phyloP scores from a whole-genome alignment of 1,140 invertebrate genomes.

The Eulimnadia texana region DNA sequence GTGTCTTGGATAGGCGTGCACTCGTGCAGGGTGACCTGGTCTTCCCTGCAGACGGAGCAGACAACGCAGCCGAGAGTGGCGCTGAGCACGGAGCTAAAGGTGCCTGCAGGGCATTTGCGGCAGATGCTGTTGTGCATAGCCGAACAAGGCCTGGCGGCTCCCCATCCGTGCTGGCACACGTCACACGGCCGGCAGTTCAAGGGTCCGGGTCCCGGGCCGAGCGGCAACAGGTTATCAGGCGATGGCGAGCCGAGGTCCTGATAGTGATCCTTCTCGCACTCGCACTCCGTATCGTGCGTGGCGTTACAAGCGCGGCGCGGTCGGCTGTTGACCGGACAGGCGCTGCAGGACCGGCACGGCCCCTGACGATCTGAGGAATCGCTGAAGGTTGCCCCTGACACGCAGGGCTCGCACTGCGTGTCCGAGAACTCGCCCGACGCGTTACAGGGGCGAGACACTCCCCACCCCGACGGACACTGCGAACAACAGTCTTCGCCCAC shows the following conservation, averaged over 20 bases:
- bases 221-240: too few relatives aligned
- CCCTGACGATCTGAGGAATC: neutral
- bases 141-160: constrained; percentile 21
- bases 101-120: constrained; percentile 23
- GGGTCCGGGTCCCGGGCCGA: neutral
- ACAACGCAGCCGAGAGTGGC: constrained; percentile 22
- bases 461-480: constrained; percentile 4
- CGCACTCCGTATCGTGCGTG: constrained; percentile 22
- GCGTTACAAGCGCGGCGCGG: constrained; percentile 18
- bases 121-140: constrained; percentile 22
- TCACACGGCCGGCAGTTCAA: constrained; percentile 20
- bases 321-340: constrained; percentile 17
- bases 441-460: neutral
- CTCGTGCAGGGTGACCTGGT: constrained; percentile 22
- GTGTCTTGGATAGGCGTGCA: constrained; percentile 26
- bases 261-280: constrained; percentile 19
- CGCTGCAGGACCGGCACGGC: constrained; percentile 18
- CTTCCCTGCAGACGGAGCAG: constrained; percentile 22
- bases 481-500: neutral
- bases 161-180: constrained; percentile 23
- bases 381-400: constrained; percentile 13
- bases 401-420: constrained; percentile 15
- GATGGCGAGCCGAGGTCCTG: neutral
- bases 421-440: neutral
- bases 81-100: constrained; percentile 23